Evolutionary conservation across 2,888 invertebrate species (phyloP).

Genomic region (Itoplectis maculator): DNA sequence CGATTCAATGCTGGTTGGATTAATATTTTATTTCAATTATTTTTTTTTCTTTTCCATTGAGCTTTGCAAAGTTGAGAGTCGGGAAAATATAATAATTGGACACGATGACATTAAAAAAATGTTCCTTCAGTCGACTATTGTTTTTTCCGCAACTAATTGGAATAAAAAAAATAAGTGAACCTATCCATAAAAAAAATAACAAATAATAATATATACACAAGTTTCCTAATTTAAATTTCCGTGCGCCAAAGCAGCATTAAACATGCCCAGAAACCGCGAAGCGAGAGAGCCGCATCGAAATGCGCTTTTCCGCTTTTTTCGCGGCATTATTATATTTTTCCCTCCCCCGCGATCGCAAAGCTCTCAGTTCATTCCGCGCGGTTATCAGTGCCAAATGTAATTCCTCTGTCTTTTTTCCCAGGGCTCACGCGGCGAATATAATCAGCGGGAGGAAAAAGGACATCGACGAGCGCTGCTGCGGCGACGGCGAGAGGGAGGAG

Average conservation of each 20-base stretch:
- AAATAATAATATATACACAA: background rate
- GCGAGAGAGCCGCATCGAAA: background rate
- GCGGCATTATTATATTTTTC: constrained; percentile 3
- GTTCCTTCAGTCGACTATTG: background rate
- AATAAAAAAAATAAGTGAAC: background rate
- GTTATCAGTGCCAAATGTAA: constrained; percentile 26
- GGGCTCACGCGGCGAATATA: constrained; percentile 17
- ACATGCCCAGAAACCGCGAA: background rate
- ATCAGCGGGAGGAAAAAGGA: constrained; percentile 41
- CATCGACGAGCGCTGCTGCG: background rate
- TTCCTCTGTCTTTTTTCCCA: constrained; percentile 22
- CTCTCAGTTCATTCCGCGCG: constrained; percentile 18
- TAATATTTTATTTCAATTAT: background rate
- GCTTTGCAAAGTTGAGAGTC: no score
- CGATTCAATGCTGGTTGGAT: background rate
- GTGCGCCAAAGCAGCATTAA: no score
- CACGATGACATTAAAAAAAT: no score
- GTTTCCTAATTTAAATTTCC: constrained; percentile 4
- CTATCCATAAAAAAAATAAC: background rate
- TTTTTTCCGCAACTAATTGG: background rate
- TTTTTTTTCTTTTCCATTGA: no score
- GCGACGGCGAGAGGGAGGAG: background rate
- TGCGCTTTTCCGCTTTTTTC: no score
- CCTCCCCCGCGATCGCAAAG: background rate
- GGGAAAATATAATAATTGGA: no score